Evolutionary conservation across 1,140 invertebrate species (phyloP), one percentile per base, ranked within the genome.

Genomic region (Coenobita brevimanus): DNA sequence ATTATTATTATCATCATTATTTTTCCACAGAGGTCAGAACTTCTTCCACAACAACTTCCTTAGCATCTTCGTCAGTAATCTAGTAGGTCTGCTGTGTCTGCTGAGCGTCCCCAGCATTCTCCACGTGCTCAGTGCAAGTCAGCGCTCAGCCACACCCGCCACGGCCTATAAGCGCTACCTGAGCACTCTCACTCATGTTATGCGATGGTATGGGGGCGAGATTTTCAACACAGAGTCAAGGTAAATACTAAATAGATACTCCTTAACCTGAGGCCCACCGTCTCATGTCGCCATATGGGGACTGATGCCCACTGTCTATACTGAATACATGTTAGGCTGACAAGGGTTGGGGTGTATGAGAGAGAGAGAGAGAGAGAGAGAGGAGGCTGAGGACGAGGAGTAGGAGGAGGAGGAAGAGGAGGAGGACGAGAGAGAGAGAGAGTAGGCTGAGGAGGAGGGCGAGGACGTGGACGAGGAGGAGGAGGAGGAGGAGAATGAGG

Each of bases 31-130:
- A 81, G 89, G 83, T 38, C 89, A 87, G 33, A 21, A 46, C 6
- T 81, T 87, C 24, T 89, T 89, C 83, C 89, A 82, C 8, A 46
- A 24, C 2, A 71, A 89, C 79, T 89, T 89, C 79, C 17, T 89
- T 36, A 62, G 79, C 54, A 71, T 89, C n/a, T 87, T 89, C 38
- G 76, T 89, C 64, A 87, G 84, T 54, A 89, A 89, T 71, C 30
- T 89, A 60, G 79, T 89, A n/a, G 79, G 89, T 17, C 69, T 89
- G 71, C n/a, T 87, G 50, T 76, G 83, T 17, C 71, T 89, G 15
- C 79, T 89, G 17, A 41, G 46, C 10, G 57, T 87, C 2, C 41
- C 82, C 1, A 83, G 69, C 6, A 78, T 89, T 38, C 30, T 89
- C 46, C 76, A 67, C 10, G 89, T 89, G 67, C 84, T 89, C 10